phyloP scores from a whole-genome alignment of 1,140 invertebrate species.

The Sminthurides bifidus region DNA sequence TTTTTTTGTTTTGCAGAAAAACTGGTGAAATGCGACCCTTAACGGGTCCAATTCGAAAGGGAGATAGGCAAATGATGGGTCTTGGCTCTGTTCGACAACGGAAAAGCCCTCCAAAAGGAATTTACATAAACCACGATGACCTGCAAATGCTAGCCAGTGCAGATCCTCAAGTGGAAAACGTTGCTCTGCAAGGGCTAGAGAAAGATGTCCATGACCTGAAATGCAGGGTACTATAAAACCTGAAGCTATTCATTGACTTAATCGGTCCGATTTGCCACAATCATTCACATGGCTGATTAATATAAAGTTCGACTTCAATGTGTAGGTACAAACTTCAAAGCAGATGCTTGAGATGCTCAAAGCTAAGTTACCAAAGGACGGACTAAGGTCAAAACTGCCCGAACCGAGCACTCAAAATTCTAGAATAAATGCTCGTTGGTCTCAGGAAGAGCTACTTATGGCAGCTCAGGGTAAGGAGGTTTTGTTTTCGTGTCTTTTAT shows the following conservation, averaged over 20 bases:
- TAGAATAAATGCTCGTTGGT: slow-evolving; percentile 79
- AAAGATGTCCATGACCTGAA: slow-evolving; percentile 85
- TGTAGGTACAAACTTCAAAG: slow-evolving; percentile 87
- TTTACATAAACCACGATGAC: slow-evolving; percentile 95
- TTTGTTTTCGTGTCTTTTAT: slow-evolving; percentile 5
- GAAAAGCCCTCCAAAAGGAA: slow-evolving; percentile 82
- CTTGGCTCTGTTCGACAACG: slow-evolving; percentile 57
- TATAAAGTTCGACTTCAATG: slow-evolving; percentile 11
- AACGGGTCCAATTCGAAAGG: slow-evolving; percentile 47
- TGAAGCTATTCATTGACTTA: not conserved
- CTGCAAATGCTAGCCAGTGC: slow-evolving; percentile 69
- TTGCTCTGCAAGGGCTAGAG: slow-evolving; percentile 79
- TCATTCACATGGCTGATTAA: not conserved
- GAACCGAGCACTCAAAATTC: slow-evolving; percentile 44
- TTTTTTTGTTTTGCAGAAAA: slow-evolving; percentile 30
- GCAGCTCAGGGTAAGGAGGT: slow-evolving; percentile 62
- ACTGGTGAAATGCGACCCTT: slow-evolving; percentile 55
- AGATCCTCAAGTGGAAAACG: slow-evolving; percentile 57
- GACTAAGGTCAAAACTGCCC: slow-evolving; percentile 60
- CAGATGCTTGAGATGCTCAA: slow-evolving; percentile 77
- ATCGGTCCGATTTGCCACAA: not conserved
- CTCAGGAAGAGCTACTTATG: slow-evolving; percentile 77
- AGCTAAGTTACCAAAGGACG: slow-evolving; percentile 51
- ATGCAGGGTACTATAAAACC: slow-evolving; percentile 58
- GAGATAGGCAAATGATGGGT: slow-evolving; percentile 26